phyloP scores from a whole-genome alignment of 2,888 invertebrate genomes.

The Hipparchia semele region DNA sequence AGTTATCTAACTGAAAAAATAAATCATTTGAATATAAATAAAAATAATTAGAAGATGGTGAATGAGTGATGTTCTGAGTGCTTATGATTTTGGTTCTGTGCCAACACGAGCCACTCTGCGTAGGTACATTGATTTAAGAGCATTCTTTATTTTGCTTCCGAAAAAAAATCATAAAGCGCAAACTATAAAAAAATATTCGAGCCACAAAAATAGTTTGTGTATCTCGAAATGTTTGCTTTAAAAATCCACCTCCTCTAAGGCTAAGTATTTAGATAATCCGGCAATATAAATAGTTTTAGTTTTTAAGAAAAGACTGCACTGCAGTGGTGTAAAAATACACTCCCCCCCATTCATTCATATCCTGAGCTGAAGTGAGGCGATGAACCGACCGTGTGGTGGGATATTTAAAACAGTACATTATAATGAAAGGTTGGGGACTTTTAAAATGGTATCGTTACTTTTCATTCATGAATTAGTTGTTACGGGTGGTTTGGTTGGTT shows the following conservation, averaged over 20 bases:
- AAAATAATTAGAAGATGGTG: conserved; percentile 26
- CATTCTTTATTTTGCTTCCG: conserved; percentile 34
- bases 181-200: conserved; percentile 27
- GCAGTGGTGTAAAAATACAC: conserved; percentile 58
- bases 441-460: conserved; percentile 59
- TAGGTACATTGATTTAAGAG: conserved; percentile 35
- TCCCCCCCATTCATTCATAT: conserved; percentile 58
- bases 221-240: conserved; percentile 13
- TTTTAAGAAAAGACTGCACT: conserved; percentile 49
- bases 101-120: conserved; percentile 31
- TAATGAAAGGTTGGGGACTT: conserved; percentile 53
- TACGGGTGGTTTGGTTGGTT: conserved; percentile 63
- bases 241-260: conserved; percentile 30
- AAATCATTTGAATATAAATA: conserved; percentile 25
- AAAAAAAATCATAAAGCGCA: conserved; percentile 31
- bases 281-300: conserved; percentile 55
- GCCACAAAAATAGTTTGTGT: conserved; percentile 20
- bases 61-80: conserved; percentile 35
- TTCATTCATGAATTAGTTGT: conserved; percentile 73
- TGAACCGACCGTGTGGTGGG: conserved; percentile 57
- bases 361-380: conserved; percentile 42
- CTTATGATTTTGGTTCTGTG: conserved; percentile 32
- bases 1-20: conserved; percentile 1
- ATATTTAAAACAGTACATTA: conserved; percentile 54
- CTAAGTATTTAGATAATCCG: conserved; percentile 42